These are phyloP conservation scores for Dascyllus trimaculatus DNA, from an alignment of 2,113 vertebrate genomes.

Conservation along the genomic window DNA sequence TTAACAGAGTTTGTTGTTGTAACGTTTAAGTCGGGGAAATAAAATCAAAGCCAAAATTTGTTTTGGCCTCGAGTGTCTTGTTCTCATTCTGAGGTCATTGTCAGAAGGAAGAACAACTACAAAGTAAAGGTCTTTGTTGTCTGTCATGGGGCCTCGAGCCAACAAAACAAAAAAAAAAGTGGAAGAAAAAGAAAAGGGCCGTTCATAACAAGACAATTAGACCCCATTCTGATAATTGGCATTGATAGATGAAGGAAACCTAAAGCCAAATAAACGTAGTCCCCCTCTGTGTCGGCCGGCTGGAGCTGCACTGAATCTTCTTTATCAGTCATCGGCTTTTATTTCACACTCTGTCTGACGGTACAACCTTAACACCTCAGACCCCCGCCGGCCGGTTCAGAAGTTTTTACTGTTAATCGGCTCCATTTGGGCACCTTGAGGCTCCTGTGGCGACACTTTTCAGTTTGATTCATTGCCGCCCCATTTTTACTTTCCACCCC, in stretches of 20 bases:
- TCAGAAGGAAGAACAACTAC: conserved; percentile 48
- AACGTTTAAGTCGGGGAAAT: conserved; percentile 39
- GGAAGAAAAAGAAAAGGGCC: conserved; percentile 52
- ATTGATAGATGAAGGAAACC: conserved; percentile 71
- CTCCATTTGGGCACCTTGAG: conserved; percentile 79
- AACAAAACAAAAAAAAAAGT: conserved; percentile 36
- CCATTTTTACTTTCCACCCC: conserved; percentile 52
- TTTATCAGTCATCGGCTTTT: conserved; percentile 32
- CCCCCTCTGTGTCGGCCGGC: conserved; percentile 52
- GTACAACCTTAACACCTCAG: conserved; percentile 48
- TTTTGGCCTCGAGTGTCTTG: conserved; percentile 64
- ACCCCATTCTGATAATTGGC: conserved; percentile 68
- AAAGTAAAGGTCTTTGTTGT: conserved; percentile 63
- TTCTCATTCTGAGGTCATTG: conserved; percentile 72
- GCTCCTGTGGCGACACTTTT: conserved; percentile 82
- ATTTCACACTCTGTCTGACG: conserved; percentile 56
- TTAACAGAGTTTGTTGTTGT: conserved; percentile 34
- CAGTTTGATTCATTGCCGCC: conserved; percentile 83
- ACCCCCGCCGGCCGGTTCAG: conserved; percentile 51
- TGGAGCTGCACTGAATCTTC: conserved; percentile 37
- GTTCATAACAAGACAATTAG: conserved; percentile 77
- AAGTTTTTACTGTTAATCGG: conserved; percentile 76
- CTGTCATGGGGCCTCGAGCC: conserved; percentile 52
- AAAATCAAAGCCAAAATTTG: conserved; percentile 73
- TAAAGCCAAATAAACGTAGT: conserved; percentile 70